Evolutionary conservation across 1,140 invertebrate species (phyloP), one percentile per base, ranked within the genome.

Genomic region (Scaptomyza graminum): DNA sequence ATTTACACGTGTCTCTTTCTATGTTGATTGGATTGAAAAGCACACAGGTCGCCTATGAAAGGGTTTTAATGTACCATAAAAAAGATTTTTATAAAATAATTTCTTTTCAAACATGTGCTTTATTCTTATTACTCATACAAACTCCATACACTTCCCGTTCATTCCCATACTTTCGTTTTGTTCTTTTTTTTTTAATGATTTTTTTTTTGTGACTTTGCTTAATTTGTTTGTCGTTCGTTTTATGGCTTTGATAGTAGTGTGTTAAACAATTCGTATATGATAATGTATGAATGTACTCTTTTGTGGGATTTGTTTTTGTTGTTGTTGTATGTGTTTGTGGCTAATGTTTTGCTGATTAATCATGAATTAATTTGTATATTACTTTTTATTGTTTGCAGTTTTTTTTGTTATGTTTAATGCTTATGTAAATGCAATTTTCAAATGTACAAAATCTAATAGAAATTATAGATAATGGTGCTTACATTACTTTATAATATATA

Each of bases 91-190:
- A 22, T 22, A 22, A 22, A 22, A 22, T 22, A 22, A 3, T 22
- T 22, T 87, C 63, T 83, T 87, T 79, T 87, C 84, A 88, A 88
- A 88, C 83, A 77, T 87, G 83, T 88, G 83, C 84, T 88, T 88
- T 87, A 88, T 88, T 88, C 76, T 88, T 79, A 83, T 88, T 89
- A 77, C 79, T 87, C 87, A 76, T 89, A 88, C 76, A 88, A 88
- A 89, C 79, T 79, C 49, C 78, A 65, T 76, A 83, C 79, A 68
- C 64, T 67, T 63, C 4, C 28, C 61, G 59, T 37, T 25, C 46
- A 49, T 74, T 69, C 61, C 74, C 69, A 66, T 52, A 63, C 55
- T 56, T 47, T 67, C 37, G 22, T 61, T 51, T 60, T 64, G 41
- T 16, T 8, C 55, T 61, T 51, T 60, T 64, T 41, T 16, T 8